Evolutionary conservation across 2,113 vertebrate genomes (phyloP).

Genomic region (Gnathonemus echidnorhynchus): DNA sequence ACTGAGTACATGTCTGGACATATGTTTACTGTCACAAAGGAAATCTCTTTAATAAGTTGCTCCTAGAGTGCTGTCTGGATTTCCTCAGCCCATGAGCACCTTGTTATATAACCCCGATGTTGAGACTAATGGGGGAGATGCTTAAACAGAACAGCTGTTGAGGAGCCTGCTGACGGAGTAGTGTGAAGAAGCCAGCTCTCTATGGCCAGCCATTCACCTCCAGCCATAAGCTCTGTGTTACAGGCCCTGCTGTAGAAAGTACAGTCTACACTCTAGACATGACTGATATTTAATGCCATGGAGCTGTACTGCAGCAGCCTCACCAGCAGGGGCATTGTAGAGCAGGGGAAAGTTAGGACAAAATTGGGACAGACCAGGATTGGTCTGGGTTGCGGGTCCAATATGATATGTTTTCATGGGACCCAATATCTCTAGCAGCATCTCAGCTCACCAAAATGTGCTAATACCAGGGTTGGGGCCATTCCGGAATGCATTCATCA

Average conservation of each 20-base stretch:
- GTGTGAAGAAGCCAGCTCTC: not conserved
- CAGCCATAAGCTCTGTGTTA: not conserved
- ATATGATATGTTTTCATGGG: not conserved
- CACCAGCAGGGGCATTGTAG: not conserved
- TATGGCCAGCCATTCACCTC: not conserved
- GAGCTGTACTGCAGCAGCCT: not conserved
- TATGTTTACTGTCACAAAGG: constrained; percentile 13
- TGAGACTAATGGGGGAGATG: not conserved
- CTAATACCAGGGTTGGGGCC: not conserved
- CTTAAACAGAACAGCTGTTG: not conserved
- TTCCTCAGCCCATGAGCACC: constrained; percentile 9
- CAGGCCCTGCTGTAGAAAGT: not conserved
- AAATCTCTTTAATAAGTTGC: constrained; percentile 20
- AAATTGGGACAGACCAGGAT: not conserved
- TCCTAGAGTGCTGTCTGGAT: constrained; percentile 8
- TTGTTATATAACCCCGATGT: constrained; percentile 7
- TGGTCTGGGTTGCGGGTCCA: not conserved
- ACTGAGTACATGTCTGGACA: not conserved
- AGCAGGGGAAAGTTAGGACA: not conserved
- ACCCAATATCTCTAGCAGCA: not conserved
- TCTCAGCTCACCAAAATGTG: not conserved
- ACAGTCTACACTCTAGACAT: not conserved
- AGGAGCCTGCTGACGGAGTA: not conserved
- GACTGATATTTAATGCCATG: not conserved
- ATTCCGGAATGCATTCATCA: too few species aligned